Conservation (phyloP, 2,888 invertebrate genomes). For the Tethea ocularis region DNA sequence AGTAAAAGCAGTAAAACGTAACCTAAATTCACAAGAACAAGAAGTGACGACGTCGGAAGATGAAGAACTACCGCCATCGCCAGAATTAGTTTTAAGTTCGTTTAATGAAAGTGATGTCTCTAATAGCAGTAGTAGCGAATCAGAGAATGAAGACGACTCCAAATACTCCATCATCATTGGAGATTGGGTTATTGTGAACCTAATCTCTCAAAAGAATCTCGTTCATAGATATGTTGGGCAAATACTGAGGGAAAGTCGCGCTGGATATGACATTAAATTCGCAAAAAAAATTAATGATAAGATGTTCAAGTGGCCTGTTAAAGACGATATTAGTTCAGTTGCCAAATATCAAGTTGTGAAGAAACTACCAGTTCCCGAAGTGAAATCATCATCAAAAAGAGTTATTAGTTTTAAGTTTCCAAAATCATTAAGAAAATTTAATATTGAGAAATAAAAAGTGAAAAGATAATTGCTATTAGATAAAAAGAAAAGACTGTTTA, state of each 20-base stretch:
- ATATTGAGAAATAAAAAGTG: no score
- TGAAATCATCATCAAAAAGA: slow-evolving; percentile 14
- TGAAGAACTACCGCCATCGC: slow-evolving; percentile 20
- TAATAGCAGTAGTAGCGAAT: slow-evolving; percentile 17
- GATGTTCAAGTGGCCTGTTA: slow-evolving; percentile 33
- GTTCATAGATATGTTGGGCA: slow-evolving; percentile 32
- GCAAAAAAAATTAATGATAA: slow-evolving; percentile 31
- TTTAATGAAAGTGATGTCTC: slow-evolving; percentile 15
- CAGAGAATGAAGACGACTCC: slow-evolving; percentile 20
- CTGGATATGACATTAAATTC: slow-evolving; percentile 29
- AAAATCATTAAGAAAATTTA: not conserved
- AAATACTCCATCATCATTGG: slow-evolving; percentile 14
- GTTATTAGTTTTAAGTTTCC: slow-evolving; percentile 7
- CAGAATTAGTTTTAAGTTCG: slow-evolving; percentile 17
- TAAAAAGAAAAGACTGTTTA: no score
- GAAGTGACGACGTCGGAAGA: slow-evolving; percentile 18
- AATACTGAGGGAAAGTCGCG: slow-evolving; percentile 19
- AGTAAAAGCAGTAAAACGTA: slow-evolving; percentile 16
- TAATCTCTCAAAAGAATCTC: slow-evolving; percentile 28
- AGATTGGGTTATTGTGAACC: slow-evolving; percentile 34
- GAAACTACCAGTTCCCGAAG: slow-evolving; percentile 11
- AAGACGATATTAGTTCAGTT: slow-evolving; percentile 24
- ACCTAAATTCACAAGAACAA: slow-evolving; percentile 10
- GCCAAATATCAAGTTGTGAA: slow-evolving; percentile 22
- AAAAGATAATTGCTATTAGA: no score